Evolutionary conservation across 2,888 invertebrate species (phyloP).

Genomic region (Sesia apiformis): DNA sequence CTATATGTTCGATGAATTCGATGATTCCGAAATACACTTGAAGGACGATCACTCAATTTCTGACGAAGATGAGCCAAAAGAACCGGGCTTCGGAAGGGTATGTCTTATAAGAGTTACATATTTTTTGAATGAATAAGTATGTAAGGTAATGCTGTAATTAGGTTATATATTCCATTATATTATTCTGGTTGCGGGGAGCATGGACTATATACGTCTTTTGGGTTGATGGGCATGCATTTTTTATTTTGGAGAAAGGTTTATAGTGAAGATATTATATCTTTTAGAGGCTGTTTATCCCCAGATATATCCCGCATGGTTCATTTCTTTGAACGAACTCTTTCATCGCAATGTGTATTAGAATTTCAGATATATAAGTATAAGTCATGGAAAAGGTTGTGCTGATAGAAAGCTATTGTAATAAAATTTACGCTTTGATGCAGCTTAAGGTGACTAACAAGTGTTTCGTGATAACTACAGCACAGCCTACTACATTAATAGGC

Average conservation of each 20-base stretch:
- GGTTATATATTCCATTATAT: not conserved
- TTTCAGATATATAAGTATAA: too few species aligned
- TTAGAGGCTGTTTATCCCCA: not conserved
- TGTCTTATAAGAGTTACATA: not conserved
- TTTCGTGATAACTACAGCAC: constrained; percentile 37
- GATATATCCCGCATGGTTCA: not conserved
- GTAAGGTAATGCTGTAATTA: not conserved
- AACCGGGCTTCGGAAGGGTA: constrained; percentile 75
- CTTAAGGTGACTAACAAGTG: constrained; percentile 37
- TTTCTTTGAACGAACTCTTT: not conserved
- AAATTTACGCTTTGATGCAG: constrained; percentile 1
- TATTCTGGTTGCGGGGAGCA: not conserved
- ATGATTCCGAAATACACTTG: constrained; percentile 84
- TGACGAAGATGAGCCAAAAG: constrained; percentile 66
- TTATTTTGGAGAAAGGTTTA: not conserved
- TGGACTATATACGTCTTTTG: not conserved
- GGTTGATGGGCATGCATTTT: not conserved
- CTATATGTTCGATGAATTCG: constrained; percentile 98
- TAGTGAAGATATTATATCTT: not conserved
- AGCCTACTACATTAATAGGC: constrained; percentile 21
- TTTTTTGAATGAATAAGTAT: not conserved
- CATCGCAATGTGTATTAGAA: too few species aligned
- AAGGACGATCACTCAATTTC: constrained; percentile 76
- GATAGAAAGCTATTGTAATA: too few species aligned
- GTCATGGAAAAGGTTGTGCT: too few species aligned